Conservation (phyloP, 2,797 vertebrate genomes). For the Catamblyrhynchus diadema region DNA sequence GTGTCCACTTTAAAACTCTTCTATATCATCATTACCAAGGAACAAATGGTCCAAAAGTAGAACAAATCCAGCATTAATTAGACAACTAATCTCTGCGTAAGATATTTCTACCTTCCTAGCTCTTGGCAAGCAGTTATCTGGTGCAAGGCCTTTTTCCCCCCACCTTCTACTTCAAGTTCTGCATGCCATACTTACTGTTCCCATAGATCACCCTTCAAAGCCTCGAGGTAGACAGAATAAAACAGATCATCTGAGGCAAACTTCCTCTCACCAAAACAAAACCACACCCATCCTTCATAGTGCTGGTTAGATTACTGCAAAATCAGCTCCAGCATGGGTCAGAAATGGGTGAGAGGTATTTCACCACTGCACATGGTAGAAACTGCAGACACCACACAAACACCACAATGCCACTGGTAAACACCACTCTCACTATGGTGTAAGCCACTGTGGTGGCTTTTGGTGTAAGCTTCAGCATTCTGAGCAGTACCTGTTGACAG, state of each 20-base stretch:
- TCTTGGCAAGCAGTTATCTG: neutral
- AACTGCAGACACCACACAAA: neutral
- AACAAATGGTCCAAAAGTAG: neutral
- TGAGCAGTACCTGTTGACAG: neutral
- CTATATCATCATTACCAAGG: neutral
- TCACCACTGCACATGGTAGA: neutral
- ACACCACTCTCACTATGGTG: neutral
- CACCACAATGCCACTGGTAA: neutral
- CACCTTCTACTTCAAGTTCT: neutral
- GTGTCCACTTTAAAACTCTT: neutral
- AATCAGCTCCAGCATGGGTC: neutral
- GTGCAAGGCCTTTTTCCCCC: neutral
- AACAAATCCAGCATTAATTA: neutral
- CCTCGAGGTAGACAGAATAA: neutral
- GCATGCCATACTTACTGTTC: neutral
- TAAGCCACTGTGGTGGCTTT: neutral
- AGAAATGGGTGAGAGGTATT: neutral
- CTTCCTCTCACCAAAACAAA: neutral
- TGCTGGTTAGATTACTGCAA: neutral
- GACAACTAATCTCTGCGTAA: neutral
- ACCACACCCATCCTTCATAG: neutral
- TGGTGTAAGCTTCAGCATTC: neutral
- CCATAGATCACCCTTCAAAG: neutral
- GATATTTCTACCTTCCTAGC: neutral
- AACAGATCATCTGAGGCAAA: neutral